Evolutionary conservation across 1,140 invertebrate genomes (phyloP).

Genomic region (Rhynchophorus ferrugineus): DNA sequence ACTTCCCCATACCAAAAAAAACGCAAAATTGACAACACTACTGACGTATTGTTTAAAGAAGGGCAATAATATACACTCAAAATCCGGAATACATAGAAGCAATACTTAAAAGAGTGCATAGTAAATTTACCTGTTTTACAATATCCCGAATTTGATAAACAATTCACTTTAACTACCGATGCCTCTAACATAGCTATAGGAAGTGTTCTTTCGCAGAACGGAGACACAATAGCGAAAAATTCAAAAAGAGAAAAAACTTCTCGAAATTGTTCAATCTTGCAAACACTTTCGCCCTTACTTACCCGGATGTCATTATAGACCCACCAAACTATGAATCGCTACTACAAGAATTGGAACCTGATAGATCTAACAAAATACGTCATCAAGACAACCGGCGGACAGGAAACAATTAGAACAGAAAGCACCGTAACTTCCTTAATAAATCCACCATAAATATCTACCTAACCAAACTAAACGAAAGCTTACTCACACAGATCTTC

Average conservation of each 20-base stretch:
- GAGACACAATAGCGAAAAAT: neutral
- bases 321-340: neutral
- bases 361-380: neutral
- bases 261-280: neutral
- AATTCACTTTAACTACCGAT: neutral
- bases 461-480: too few species aligned
- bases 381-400: neutral
- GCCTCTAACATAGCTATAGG: neutral
- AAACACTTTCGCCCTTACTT: slow-evolving; percentile 1
- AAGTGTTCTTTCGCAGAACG: neutral
- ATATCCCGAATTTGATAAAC: neutral
- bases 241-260: neutral
- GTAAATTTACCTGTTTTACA: neutral
- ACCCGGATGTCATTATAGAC: neutral
- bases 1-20: too few species aligned
- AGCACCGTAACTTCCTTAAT: too few species aligned
- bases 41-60: too few species aligned
- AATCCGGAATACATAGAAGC: too few species aligned
- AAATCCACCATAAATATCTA: too few species aligned
- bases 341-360: neutral
- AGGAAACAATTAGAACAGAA: too few species aligned
- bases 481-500: too few species aligned
- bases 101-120: neutral
- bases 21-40: too few species aligned
- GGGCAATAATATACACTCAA: too few species aligned